Conservation (phyloP, 2,888 invertebrate genomes). For the Lumbricus terrestris region DNA sequence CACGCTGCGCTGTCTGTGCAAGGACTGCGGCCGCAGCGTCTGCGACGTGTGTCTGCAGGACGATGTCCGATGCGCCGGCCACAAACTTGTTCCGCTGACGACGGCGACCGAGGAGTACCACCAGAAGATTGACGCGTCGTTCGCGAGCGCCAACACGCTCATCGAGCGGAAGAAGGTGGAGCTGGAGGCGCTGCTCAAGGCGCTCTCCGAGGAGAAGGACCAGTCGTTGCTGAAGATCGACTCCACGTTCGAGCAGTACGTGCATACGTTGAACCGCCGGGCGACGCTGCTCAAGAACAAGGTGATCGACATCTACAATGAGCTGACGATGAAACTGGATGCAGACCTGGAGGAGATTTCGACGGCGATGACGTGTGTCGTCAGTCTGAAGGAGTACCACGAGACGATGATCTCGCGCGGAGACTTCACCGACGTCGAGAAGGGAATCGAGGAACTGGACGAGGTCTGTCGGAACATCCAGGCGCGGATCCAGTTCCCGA, state of each 20-base stretch:
- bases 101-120: conserved; percentile 39
- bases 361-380: conserved; percentile 41
- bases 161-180: conserved; percentile 40
- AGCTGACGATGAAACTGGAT: conserved; percentile 37
- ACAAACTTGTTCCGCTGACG: conserved; percentile 36
- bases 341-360: conserved; percentile 41
- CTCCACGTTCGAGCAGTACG: conserved; percentile 39
- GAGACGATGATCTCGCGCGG: conserved; percentile 37
- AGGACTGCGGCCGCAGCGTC: conserved; percentile 8
- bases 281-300: conserved; percentile 43
- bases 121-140: conserved; percentile 38
- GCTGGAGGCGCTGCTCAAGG: conserved; percentile 38
- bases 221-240: conserved; percentile 40
- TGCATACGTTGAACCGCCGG: conserved; percentile 37
- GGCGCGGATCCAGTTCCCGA: conserved; percentile 31
- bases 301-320: conserved; percentile 42
- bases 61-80: conserved; percentile 19
- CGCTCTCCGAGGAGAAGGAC: conserved; percentile 41
- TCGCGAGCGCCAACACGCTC: conserved; percentile 36
- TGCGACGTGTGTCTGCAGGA: neutral
- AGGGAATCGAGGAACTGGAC: conserved; percentile 39
- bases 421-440: conserved; percentile 34
- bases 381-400: conserved; percentile 42
- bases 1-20: conserved; percentile 22
- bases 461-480: conserved; percentile 39